phyloP scores from a whole-genome alignment of 2,113 vertebrate genomes.

The Lepus americanus region DNA sequence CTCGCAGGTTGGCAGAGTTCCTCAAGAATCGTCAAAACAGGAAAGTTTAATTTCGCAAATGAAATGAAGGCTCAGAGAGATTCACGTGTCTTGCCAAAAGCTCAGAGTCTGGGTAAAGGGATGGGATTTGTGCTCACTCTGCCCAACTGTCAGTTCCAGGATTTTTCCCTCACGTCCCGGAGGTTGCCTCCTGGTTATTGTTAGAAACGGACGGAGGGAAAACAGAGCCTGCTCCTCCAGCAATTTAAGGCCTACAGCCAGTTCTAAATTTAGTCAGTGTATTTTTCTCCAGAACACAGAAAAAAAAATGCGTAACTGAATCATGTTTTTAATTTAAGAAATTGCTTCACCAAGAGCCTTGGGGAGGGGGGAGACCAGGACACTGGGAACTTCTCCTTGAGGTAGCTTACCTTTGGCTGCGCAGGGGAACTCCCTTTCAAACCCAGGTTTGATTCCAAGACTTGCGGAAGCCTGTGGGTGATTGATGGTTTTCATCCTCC shows the following conservation, averaged over 20 bases:
- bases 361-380: background rate
- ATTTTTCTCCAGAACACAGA: slow-evolving; percentile 8
- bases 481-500: slow-evolving; percentile 9
- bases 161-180: background rate
- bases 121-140: background rate
- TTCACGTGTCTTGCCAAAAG: background rate
- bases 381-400: slow-evolving; percentile 44
- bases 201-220: slow-evolving; percentile 41
- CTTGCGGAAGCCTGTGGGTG: background rate
- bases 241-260: slow-evolving; percentile 31
- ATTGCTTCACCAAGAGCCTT: slow-evolving; percentile 17
- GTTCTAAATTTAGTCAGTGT: slow-evolving; percentile 32
- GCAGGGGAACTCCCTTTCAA: background rate
- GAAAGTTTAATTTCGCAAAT: background rate
- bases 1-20: background rate
- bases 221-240: background rate
- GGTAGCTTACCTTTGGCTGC: background rate
- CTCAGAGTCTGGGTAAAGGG: background rate
- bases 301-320: slow-evolving; percentile 32
- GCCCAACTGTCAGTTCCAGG: background rate
- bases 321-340: slow-evolving; percentile 45
- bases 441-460: background rate
- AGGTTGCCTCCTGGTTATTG: background rate
- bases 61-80: background rate
- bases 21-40: background rate